Evolutionary conservation across 2,888 invertebrate species (phyloP), one percentile per base, ranked within the genome.

Genomic region (Epirrhoe alternata): DNA sequence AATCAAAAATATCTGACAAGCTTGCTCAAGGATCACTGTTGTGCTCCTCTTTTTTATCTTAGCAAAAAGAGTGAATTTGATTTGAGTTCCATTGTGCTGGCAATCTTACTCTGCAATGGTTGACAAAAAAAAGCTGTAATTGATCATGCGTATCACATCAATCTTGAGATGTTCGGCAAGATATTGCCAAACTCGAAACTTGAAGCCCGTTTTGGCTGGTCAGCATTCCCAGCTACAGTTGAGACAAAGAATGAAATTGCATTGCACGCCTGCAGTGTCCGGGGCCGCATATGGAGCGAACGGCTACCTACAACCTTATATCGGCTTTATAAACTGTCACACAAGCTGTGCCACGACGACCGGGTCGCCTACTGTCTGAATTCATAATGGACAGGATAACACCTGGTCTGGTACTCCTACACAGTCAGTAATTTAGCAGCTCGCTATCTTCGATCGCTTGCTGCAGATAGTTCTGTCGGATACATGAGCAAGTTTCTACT

Each of bases 351-450:
- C 69, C 64, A 65, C 49, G 14, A 60, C 59, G 66, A 71, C 71
- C 69, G 63, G 63, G 63, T 67, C 67, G 64, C 68, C 74, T 75
- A 74, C 74, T 76, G 79, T 61, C 68, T 78, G 88, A 86, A 87
- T 87, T 85, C 85, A 85, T 86, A 90, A 87, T 86, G 73, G 74
- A 79, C 84, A 84, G 87, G 86, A 88, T 88, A 87, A 88, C 88
- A 89, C 87, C 88, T 89, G 88, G 85, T 74, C 77, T 72, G 74
- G 73, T 74, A 80, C 78, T 76, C 79, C 79, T 77, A 80, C 81
- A 67, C 59, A 66, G 66, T 58, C 65, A 56, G 66, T 68, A 64
- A 71, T 61, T 50, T 38, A 52, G 52, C 50, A 50, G 64, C 57
- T 61, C 45, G 60, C 30, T 53, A 61, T 63, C 59, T 56, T 51